phyloP scores from a whole-genome alignment of 2,888 invertebrate genomes.

The Aphelenchoides bicaudatus region DNA sequence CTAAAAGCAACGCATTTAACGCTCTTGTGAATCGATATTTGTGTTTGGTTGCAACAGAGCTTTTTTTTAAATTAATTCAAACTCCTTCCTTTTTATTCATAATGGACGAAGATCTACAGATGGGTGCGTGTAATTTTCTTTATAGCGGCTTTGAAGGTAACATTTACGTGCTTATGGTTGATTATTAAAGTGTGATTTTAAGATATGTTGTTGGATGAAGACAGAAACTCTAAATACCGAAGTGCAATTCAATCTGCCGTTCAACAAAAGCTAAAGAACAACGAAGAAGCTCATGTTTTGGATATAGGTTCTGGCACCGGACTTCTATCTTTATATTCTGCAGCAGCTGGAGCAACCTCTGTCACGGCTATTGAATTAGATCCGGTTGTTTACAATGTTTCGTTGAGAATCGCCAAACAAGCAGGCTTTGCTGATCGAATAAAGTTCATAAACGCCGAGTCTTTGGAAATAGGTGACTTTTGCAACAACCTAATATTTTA shows the following conservation, averaged over 20 bases:
- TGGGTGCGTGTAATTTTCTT: background rate
- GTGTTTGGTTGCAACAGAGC: too few relatives aligned
- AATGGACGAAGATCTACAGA: background rate
- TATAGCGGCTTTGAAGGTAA: conserved; percentile 13
- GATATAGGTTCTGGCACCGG: conserved; percentile 19
- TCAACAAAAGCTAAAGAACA: background rate
- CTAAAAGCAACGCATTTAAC: too few relatives aligned
- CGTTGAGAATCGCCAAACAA: background rate
- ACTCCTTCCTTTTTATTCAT: too few relatives aligned
- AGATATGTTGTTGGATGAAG: conserved; percentile 16
- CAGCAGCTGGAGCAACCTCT: background rate
- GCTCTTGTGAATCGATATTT: too few relatives aligned
- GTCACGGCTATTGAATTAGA: conserved; percentile 17
- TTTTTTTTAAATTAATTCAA: too few relatives aligned
- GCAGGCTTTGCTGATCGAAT: background rate
- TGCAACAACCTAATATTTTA: background rate
- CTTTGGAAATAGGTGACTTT: conserved; percentile 11
- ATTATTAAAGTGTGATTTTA: too few relatives aligned
- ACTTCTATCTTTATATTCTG: conserved; percentile 8
- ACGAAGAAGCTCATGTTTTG: conserved; percentile 11
- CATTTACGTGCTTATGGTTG: too few relatives aligned
- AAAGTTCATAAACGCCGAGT: background rate
- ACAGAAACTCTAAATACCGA: conserved; percentile 10
- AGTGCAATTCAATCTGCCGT: conserved; percentile 10
- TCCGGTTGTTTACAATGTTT: conserved; percentile 2